Conservation (phyloP, 2,113 vertebrate species). For the Phyllostomus hastatus region DNA sequence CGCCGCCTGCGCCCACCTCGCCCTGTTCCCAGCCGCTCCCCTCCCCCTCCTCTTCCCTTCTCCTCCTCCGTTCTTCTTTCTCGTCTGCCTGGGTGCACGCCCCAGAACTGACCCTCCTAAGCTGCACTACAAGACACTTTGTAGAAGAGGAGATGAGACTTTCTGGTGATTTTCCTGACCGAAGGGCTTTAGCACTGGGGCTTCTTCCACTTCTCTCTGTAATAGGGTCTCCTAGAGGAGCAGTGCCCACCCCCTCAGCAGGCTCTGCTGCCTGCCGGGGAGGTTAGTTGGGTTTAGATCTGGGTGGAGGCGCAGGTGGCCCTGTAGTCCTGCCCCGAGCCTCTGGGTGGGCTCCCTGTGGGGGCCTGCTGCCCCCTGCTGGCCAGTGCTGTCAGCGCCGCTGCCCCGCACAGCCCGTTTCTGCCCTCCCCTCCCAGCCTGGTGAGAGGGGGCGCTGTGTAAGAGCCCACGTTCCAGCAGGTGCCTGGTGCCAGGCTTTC, state of each 20-base stretch:
- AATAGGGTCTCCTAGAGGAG: slow-evolving; percentile 73
- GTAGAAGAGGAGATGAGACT: slow-evolving; percentile 26
- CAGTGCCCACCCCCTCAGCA: neutral
- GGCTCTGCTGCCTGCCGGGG: neutral
- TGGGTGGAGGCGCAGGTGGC: neutral
- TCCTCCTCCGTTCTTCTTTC: slow-evolving; percentile 30
- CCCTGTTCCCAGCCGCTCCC: neutral
- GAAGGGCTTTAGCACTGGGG: slow-evolving; percentile 66
- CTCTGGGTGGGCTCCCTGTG: neutral
- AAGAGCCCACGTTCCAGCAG: neutral
- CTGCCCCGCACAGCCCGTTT: rapidly evolving
- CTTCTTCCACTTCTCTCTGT: slow-evolving; percentile 37
- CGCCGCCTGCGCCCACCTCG: neutral
- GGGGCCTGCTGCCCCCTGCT: slow-evolving; percentile 60
- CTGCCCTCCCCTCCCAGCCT: neutral
- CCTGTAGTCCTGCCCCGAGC: rapidly evolving
- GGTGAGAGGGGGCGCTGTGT: neutral
- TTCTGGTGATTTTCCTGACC: neutral
- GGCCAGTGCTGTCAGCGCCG: neutral
- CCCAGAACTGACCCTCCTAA: slow-evolving; percentile 75
- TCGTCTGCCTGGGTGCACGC: slow-evolving; percentile 44
- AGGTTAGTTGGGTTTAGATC: neutral
- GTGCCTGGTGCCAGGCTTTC: neutral
- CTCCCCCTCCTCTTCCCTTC: neutral
- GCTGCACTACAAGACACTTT: slow-evolving; percentile 83